phyloP scores from a whole-genome alignment of 2,797 vertebrate species.

The Chelon labrosus region DNA sequence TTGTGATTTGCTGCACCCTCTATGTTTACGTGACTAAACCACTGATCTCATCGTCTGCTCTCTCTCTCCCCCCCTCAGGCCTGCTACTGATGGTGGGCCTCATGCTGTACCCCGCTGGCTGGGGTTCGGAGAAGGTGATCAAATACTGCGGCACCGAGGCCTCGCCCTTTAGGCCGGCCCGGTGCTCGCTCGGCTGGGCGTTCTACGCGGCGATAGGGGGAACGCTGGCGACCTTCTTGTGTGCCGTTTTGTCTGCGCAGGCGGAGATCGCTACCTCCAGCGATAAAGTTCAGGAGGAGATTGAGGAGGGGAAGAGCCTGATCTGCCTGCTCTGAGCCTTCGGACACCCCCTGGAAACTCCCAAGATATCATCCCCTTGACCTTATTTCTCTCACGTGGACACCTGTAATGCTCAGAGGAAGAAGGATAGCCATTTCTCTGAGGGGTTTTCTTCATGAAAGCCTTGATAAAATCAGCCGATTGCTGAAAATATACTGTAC shows the following conservation, averaged over 20 bases:
- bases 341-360: neutral
- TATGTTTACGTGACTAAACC: constrained; percentile 53
- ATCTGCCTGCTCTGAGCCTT: constrained; percentile 92
- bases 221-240: constrained; percentile 92
- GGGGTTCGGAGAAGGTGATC: constrained; percentile 93
- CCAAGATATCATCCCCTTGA: constrained; percentile 1
- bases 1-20: constrained; percentile 21
- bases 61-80: constrained; percentile 79
- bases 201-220: constrained; percentile 96
- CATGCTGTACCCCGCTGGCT: constrained; percentile 97
- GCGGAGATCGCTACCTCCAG: constrained; percentile 98
- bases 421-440: constrained; percentile 17
- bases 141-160: constrained; percentile 92
- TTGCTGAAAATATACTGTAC: constrained; percentile 16
- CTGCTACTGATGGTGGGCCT: constrained; percentile 96
- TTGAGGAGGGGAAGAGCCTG: constrained; percentile 96
- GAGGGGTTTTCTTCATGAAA: constrained; percentile 7
- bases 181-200: constrained; percentile 95
- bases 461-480: constrained; percentile 35
- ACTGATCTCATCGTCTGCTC: constrained; percentile 25
- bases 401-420: constrained; percentile 19
- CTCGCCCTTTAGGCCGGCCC: constrained; percentile 90
- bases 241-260: constrained; percentile 94
- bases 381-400: constrained; percentile 6
- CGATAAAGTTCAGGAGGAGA: constrained; percentile 98